Evolutionary conservation across 2,113 vertebrate genomes (phyloP).

Genomic region (Gavialis gangeticus): DNA sequence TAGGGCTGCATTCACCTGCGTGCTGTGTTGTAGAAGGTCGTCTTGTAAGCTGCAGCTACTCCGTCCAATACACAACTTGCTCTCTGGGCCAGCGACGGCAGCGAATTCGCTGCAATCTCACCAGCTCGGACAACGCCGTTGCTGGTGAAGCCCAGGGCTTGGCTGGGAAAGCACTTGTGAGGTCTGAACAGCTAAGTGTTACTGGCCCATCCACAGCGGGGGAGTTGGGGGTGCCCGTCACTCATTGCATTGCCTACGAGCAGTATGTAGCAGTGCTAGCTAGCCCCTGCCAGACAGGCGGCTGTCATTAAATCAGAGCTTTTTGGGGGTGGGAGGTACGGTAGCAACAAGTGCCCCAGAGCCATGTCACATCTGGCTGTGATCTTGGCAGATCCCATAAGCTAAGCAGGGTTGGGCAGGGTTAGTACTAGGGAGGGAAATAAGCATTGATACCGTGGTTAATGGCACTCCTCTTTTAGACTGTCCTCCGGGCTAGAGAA

Average conservation of each 20-base stretch:
- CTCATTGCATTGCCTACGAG: not conserved
- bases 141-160: not conserved
- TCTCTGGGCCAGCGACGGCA: not conserved
- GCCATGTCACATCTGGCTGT: not conserved
- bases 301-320: not conserved
- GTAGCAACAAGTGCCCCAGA: not conserved
- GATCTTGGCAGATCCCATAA: not conserved
- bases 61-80: not conserved
- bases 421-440: fast-evolving
- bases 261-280: not conserved
- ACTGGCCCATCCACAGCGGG: not conserved
- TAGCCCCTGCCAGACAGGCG: not conserved
- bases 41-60: not conserved
- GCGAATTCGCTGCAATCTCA: not conserved
- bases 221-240: not conserved
- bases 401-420: not conserved
- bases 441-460: not conserved
- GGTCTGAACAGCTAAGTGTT: not conserved
- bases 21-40: not conserved
- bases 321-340: not conserved
- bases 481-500: not conserved
- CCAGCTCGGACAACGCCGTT: not conserved
- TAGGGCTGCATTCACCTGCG: not conserved
- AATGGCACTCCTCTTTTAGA: not conserved
- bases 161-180: not conserved